A percentile compares a stretch with the other conserved stretches of the same genome.
Conservation (phyloP, 2,888 invertebrate genomes). For the Deilephila porcellus region DNA sequence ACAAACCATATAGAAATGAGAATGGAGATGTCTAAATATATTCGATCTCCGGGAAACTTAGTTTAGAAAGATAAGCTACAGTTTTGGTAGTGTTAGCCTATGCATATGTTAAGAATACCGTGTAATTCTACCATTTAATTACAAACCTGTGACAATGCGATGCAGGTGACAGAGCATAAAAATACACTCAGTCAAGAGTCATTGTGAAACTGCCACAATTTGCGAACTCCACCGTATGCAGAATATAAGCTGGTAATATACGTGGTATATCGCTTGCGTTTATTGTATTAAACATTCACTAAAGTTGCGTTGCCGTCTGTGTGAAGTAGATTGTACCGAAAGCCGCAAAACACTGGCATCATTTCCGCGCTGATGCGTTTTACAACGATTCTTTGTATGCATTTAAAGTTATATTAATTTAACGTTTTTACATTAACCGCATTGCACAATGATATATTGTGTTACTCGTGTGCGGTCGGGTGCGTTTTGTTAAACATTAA, state of each 20-base stretch:
- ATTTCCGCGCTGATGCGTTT: slow-evolving; percentile 5
- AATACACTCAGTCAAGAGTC: no score
- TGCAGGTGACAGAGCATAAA: no score
- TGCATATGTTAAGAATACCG: no score
- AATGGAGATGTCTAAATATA: no score
- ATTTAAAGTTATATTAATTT: slow-evolving; percentile 2
- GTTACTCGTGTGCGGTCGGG: neutral
- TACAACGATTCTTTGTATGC: slow-evolving; percentile 21
- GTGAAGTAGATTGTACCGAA: slow-evolving; percentile 11
- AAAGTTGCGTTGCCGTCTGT: slow-evolving; percentile 19
- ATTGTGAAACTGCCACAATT: no score
- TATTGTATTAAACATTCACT: slow-evolving; percentile 9
- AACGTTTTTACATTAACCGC: neutral
- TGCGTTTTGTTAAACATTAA: no score
- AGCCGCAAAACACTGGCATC: slow-evolving; percentile 13
- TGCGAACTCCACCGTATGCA: neutral
- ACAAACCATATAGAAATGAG: no score
- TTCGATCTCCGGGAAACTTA: no score
- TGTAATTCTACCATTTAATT: no score
- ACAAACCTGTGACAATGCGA: no score
- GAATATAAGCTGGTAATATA: neutral
- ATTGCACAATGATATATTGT: slow-evolving; percentile 1
- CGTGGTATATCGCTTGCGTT: neutral
- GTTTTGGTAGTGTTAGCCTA: no score
- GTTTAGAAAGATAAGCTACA: no score